Percentiles rank a stretch among this genome's conserved stretches.
phyloP scores from a whole-genome alignment of 2,888 invertebrate species.

The Coenonympha glycerion region DNA sequence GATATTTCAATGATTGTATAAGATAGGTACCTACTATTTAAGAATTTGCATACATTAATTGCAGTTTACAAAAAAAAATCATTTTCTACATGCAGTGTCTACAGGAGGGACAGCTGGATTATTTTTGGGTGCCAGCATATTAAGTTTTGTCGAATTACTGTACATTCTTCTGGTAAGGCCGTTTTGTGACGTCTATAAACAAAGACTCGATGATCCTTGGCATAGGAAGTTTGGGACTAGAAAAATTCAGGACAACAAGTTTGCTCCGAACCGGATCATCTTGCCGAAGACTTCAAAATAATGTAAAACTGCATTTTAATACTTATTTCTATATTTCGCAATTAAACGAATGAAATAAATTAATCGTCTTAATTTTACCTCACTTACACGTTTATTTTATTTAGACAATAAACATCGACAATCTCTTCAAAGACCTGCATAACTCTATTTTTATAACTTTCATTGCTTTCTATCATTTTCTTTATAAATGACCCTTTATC shows the following conservation, averaged over 20 bases:
- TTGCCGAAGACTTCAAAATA: background rate
- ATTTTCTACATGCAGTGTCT: slow-evolving; percentile 63
- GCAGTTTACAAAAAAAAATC: background rate
- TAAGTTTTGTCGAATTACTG: slow-evolving; percentile 79
- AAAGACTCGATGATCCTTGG: slow-evolving; percentile 62
- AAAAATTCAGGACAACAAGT: slow-evolving; percentile 51
- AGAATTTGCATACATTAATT: background rate
- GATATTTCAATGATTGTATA: too few relatives aligned
- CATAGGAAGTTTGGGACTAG: slow-evolving; percentile 55
- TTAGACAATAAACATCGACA: slow-evolving; percentile 59
- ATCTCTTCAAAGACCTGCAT: slow-evolving; percentile 75
- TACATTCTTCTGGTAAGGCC: slow-evolving; percentile 74
- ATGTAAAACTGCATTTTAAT: too few relatives aligned
- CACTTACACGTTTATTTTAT: background rate
- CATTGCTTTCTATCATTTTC: slow-evolving; percentile 70
- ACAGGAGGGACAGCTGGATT: slow-evolving; percentile 80
- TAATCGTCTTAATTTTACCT: background rate
- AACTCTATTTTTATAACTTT: slow-evolving; percentile 66
- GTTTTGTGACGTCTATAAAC: slow-evolving; percentile 64
- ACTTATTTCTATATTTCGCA: background rate
- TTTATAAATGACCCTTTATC: slow-evolving; percentile 74
- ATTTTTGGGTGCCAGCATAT: slow-evolving; percentile 80
- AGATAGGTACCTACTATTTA: too few relatives aligned
- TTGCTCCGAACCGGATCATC: slow-evolving; percentile 26
- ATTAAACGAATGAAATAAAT: too few relatives aligned